Conservation (phyloP, 1,140 invertebrate genomes). For the Homalodisca vitripennis region DNA sequence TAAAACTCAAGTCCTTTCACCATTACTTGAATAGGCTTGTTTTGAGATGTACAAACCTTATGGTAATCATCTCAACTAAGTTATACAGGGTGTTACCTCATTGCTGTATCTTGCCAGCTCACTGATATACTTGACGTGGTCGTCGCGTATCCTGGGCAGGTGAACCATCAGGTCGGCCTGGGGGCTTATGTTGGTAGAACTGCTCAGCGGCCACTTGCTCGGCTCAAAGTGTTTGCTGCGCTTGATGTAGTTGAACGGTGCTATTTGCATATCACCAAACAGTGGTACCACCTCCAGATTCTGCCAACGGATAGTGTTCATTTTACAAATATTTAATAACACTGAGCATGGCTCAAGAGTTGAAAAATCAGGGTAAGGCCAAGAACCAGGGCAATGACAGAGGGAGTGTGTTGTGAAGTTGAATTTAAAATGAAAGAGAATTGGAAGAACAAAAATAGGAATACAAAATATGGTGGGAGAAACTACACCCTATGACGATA, state of each 20-base stretch:
- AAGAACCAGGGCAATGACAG: background rate
- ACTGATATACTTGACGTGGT: conserved; percentile 97
- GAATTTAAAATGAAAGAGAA: background rate
- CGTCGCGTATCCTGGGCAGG: conserved; percentile 91
- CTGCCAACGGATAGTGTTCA: conserved; percentile 47
- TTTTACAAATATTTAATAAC: background rate
- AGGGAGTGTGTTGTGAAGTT: too few relatives aligned
- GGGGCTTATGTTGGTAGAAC: conserved; percentile 75
- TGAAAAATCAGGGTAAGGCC: background rate
- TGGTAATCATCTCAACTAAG: background rate
- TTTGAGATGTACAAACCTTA: too few relatives aligned
- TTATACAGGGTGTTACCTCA: conserved; percentile 58
- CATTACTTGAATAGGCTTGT: too few relatives aligned
- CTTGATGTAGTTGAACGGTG: conserved; percentile 98
- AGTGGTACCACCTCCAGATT: conserved; percentile 97
- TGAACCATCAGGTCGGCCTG: conserved; percentile 97
- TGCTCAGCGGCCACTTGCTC: conserved; percentile 87
- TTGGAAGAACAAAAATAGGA: too few relatives aligned
- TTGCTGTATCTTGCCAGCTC: conserved; percentile 95
- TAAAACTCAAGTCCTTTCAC: too few relatives aligned
- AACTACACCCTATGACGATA: too few relatives aligned
- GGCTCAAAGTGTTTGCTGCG: conserved; percentile 93
- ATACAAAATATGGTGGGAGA: background rate
- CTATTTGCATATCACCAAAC: conserved; percentile 99
- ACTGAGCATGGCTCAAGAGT: background rate